Conservation (phyloP, 2,113 vertebrate genomes). For the Sprattus sprattus region DNA sequence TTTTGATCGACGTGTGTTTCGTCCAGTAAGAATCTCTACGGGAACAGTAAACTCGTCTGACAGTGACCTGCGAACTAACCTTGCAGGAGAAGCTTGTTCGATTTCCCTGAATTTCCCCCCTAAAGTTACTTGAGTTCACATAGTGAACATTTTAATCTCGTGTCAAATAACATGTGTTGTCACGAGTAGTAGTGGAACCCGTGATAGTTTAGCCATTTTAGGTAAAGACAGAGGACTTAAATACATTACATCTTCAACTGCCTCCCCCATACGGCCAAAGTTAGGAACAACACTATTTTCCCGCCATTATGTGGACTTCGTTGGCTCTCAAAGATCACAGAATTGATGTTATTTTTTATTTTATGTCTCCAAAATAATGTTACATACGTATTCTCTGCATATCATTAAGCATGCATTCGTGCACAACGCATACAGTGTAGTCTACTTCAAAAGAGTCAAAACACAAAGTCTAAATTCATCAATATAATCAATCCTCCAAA, state of each 20-base stretch:
- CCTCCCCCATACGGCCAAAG: background rate
- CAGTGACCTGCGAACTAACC: too few relatives aligned
- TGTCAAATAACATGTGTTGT: too few relatives aligned
- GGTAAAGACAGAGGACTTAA: too few relatives aligned
- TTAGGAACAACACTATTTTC: background rate
- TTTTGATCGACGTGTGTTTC: slow-evolving; percentile 11
- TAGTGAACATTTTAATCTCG: too few relatives aligned
- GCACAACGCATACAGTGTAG: background rate
- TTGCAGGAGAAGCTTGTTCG: too few relatives aligned
- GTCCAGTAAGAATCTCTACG: slow-evolving; percentile 13
- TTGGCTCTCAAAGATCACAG: background rate
- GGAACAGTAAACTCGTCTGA: too few relatives aligned
- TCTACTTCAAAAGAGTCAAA: background rate
- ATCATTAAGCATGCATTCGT: background rate
- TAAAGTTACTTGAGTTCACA: too few relatives aligned
- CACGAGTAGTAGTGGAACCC: too few relatives aligned
- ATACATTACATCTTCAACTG: background rate
- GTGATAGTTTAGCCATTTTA: too few relatives aligned
- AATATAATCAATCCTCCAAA: background rate
- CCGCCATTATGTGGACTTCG: background rate
- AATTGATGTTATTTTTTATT: background rate
- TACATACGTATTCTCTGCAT: background rate
- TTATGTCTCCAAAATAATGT: background rate
- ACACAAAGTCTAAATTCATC: background rate
- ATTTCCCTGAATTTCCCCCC: too few relatives aligned